These are phyloP conservation scores for Grallaria varia DNA, from an alignment of 2,113 vertebrate species.

Conservation along the genomic window DNA sequence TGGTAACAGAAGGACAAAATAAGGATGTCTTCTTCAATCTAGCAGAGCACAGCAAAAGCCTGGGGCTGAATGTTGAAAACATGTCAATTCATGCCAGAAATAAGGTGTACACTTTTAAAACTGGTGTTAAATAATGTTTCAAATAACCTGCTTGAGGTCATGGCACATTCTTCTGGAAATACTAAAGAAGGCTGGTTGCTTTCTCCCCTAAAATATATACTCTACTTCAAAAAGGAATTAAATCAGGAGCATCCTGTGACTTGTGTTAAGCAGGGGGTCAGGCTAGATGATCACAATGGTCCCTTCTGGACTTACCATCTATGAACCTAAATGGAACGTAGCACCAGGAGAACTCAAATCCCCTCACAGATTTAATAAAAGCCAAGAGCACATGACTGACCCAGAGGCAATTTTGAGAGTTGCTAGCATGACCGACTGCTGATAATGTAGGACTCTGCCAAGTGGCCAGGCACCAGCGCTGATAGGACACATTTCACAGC, in stretches of 20 bases:
- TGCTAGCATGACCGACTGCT: conserved; percentile 32
- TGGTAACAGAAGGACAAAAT: neutral
- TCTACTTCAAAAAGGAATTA: conserved; percentile 6
- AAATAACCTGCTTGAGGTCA: neutral
- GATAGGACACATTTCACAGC: neutral
- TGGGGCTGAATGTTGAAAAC: neutral
- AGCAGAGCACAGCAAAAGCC: neutral
- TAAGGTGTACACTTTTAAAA: neutral
- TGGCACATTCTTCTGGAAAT: neutral
- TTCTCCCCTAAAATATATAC: neutral
- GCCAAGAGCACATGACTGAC: conserved; percentile 56
- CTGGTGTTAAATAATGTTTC: neutral
- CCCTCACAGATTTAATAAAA: conserved; percentile 53
- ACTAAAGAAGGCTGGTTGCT: neutral
- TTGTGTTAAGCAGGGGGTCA: neutral
- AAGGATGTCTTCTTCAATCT: neutral
- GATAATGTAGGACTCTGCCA: conserved; percentile 44
- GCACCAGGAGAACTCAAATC: conserved; percentile 14
- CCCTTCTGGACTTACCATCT: conserved; percentile 19
- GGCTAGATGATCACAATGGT: neutral
- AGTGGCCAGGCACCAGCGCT: neutral
- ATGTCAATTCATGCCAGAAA: neutral
- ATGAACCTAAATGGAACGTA: conserved; percentile 26
- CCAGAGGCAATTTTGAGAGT: conserved; percentile 14
- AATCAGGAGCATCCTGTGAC: conserved; percentile 5